A percentile compares a stretch with the other conserved stretches of the same genome.
phyloP scores from a whole-genome alignment of 2,888 invertebrate genomes.

The Mactromeris polynyma region DNA sequence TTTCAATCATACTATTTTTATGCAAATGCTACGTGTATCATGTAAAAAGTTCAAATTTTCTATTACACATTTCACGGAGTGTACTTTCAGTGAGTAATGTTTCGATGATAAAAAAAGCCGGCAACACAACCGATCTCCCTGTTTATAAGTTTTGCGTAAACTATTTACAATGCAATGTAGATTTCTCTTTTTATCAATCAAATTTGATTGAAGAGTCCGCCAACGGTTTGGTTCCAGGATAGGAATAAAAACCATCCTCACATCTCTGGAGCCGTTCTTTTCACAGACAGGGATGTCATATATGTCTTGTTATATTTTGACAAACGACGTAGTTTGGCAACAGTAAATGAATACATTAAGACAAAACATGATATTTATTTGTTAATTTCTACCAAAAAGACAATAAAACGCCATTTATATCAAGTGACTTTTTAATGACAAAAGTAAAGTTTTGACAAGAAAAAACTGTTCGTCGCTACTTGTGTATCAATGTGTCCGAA shows the following conservation, averaged over 20 bases:
- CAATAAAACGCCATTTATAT: conserved; percentile 38
- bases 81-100: not conserved
- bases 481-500: conserved; percentile 27
- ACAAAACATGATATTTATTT: conserved; percentile 38
- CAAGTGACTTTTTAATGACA: conserved; percentile 39
- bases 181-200: conserved; percentile 12
- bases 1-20: too few species aligned
- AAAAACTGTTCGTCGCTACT: not conserved
- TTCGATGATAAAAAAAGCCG: too few species aligned
- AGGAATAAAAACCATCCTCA: not conserved
- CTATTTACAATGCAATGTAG: not conserved
- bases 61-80: not conserved
- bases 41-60: not conserved
- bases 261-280: conserved; percentile 15
- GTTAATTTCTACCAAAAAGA: conserved; percentile 46
- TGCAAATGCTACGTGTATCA: too few species aligned
- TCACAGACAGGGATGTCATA: conserved; percentile 3
- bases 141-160: not conserved
- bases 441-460: conserved; percentile 38
- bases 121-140: not conserved
- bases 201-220: conserved; percentile 1
- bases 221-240: not conserved
- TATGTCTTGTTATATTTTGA: conserved; percentile 35
- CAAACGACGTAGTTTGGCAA: conserved; percentile 40
- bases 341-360: conserved; percentile 21